A percentile compares a stretch with the other conserved stretches of the same genome.
phyloP scores from a whole-genome alignment of 2,113 vertebrate species.

The Monopterus albus region DNA sequence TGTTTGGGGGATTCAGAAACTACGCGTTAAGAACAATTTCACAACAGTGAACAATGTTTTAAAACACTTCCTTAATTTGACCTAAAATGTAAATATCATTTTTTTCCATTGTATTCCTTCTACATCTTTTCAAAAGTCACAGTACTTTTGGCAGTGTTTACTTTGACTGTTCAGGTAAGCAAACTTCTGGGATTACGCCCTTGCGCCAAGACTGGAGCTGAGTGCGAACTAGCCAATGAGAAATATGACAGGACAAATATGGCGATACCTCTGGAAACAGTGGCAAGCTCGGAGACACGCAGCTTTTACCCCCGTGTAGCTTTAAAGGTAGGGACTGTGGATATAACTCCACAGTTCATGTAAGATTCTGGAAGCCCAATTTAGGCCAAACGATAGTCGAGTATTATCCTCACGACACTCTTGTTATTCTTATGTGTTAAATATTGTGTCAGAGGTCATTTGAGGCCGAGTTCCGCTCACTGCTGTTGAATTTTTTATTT shows the following conservation, averaged over 20 bases:
- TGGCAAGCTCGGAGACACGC: constrained; percentile 42
- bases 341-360: background rate
- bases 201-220: constrained; percentile 19
- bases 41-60: too few species aligned
- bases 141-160: background rate
- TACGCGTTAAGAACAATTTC: too few species aligned
- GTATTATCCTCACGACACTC: background rate
- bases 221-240: constrained; percentile 23
- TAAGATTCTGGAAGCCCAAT: background rate
- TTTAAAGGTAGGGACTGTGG: constrained; percentile 9
- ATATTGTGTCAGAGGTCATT: background rate
- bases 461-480: background rate
- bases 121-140: background rate
- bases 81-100: too few species aligned
- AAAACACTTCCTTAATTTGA: too few species aligned
- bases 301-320: constrained; percentile 14
- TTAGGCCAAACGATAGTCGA: background rate
- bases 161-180: constrained; percentile 13
- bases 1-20: too few species aligned
- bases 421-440: background rate
- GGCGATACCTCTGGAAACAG: constrained; percentile 31
- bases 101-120: background rate
- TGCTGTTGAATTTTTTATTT: background rate
- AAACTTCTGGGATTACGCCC: constrained; percentile 16
- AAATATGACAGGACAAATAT: constrained; percentile 57